A percentile compares a stretch with the other conserved stretches of the same genome.
These are phyloP conservation scores for Diarsia brunnea DNA, from an alignment of 2,888 invertebrate species.

Conservation along the genomic window DNA sequence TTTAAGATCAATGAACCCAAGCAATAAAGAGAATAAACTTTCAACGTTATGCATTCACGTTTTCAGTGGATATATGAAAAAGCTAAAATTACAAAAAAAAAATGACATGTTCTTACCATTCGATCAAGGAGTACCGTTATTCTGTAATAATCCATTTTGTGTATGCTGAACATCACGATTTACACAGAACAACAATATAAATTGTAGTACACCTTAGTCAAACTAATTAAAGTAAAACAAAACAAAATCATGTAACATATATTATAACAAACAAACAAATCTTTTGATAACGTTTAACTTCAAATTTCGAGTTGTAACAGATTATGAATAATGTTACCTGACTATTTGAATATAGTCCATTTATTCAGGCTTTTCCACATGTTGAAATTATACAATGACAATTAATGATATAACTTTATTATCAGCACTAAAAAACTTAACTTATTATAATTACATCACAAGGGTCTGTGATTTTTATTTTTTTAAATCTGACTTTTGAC, in stretches of 20 bases:
- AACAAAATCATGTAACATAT: background rate
- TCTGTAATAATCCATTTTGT: constrained; percentile 1
- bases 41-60: background rate
- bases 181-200: background rate
- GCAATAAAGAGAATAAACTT: background rate
- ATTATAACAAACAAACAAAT: background rate
- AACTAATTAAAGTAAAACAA: background rate
- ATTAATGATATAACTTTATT: background rate
- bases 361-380: background rate
- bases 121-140: background rate
- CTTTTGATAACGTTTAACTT: background rate
- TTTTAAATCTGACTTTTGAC: background rate
- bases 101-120: background rate
- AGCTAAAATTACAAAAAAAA: background rate
- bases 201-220: background rate
- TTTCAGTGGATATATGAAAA: background rate
- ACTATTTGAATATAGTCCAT: background rate
- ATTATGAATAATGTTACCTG: background rate
- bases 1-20: background rate
- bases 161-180: background rate
- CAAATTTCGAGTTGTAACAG: background rate
- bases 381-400: background rate
- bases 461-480: background rate
- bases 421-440: background rate
- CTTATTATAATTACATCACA: too few species aligned